Base-by-base conservation (phyloP, 2,797 vertebrate species). In the Diplodus sargus region DNA sequence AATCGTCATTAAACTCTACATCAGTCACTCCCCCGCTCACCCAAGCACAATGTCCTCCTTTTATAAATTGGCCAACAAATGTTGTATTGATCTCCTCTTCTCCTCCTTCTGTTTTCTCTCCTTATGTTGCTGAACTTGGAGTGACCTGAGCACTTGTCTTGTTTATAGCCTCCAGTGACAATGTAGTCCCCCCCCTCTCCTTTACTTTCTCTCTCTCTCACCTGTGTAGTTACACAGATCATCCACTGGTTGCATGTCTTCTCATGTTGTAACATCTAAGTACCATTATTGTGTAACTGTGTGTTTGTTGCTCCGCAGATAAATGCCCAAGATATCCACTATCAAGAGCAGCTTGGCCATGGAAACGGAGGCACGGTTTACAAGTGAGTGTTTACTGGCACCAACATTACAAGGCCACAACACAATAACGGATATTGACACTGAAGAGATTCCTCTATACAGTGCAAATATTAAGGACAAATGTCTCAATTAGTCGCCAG, bases 361-460 rank as follows among this genome's bases (percentile, higher is more conserved):
- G 98, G 98, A 93, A 99, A 99, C 67, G 98, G 98, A 83, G 98
- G 98, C 86, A 98, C 97, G 0, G 98, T 99, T 90, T 99, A 99
- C 95, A 99, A 98, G 98, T 99, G 94, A 97, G 97, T 94, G 52
- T 76, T 79, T 62, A 25, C 63, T 62, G 42, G 10, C 18, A 59
- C 20, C 45, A 30, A 28, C 57, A 23, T 23, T 42, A 48, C 70
- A 82, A 83, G 66, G 65, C 64, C 51, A 34, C 22, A 45, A 18
- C 42, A 74, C 66, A 78, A 56, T 65, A 70, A 61, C 7, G 0
- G n/a, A 60, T n/a, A 43, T 45, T 53, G 54, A 76, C 70, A 60
- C 23, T 66, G 58, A 56, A 53, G 43, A 34, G 62, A 57, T 53
- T 49, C 17, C 10, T 62, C 45, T n/a, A 15, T 42, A 48, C 6